A percentile compares a stretch with the other conserved stretches of the same genome.
Evolutionary conservation across 1,140 invertebrate species (phyloP).

Genomic region (Chrysomallon squamiferum): DNA sequence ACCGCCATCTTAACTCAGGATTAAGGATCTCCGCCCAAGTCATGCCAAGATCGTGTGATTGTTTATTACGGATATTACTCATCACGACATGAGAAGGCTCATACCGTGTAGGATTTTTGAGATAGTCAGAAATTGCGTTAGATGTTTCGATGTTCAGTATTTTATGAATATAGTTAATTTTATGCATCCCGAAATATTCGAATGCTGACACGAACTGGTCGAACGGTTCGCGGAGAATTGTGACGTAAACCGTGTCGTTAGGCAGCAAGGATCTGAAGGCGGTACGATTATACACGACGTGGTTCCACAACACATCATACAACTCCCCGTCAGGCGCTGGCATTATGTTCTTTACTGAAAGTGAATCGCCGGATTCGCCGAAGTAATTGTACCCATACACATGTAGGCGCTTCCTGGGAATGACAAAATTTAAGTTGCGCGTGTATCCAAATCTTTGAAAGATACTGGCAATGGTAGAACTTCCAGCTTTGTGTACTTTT

Average conservation of each 20-base stretch:
- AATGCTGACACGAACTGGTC: conserved; percentile 37
- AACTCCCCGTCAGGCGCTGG: conserved; percentile 6
- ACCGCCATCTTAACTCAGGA: conserved; percentile 13
- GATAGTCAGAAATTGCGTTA: conserved; percentile 22
- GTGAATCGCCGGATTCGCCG: conserved; percentile 19
- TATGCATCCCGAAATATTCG: conserved; percentile 21
- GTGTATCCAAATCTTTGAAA: conserved; percentile 32
- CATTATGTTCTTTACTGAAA: conserved; percentile 1
- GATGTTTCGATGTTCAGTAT: conserved; percentile 11
- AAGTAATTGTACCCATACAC: conserved; percentile 32
- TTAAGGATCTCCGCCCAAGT: conserved; percentile 17
- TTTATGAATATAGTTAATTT: conserved; percentile 5
- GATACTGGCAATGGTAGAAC: conserved; percentile 41
- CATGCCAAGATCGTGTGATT: conserved; percentile 40
- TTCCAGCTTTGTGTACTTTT: conserved; percentile 43
- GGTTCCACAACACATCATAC: conserved; percentile 40
- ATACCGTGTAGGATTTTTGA: conserved; percentile 15
- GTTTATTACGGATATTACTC: conserved; percentile 28
- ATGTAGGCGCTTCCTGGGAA: conserved; percentile 28
- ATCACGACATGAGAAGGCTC: conserved; percentile 12
- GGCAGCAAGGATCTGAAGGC: conserved; percentile 29
- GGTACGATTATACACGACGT: conserved; percentile 30
- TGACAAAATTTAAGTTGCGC: conserved; percentile 29
- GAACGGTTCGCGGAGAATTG: conserved; percentile 34
- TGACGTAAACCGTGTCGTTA: conserved; percentile 24